These are phyloP conservation scores for Chaetophractus vellerosus DNA, from an alignment of 2,797 vertebrate genomes.

Conservation along the genomic window DNA sequence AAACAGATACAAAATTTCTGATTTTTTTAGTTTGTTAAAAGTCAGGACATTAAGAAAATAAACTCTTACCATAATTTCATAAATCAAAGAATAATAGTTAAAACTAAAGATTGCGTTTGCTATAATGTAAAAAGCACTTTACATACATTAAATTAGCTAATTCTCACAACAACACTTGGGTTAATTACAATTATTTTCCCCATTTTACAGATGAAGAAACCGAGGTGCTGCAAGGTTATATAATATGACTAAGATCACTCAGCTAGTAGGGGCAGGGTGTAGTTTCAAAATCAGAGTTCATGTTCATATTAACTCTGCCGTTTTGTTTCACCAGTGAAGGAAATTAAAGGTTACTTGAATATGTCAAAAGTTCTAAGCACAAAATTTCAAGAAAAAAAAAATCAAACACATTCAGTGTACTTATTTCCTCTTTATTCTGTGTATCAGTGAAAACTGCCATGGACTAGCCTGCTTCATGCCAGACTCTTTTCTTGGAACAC, in stretches of 20 bases:
- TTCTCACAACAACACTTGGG: not conserved
- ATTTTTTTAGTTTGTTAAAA: conserved; percentile 25
- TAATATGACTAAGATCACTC: not conserved
- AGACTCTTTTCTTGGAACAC: not conserved
- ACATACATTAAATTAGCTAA: not conserved
- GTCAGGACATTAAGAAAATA: conserved; percentile 34
- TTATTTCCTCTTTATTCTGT: not conserved
- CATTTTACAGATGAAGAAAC: conserved; percentile 1
- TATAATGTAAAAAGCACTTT: not conserved
- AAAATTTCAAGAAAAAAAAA: conserved; percentile 25
- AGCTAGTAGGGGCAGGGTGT: not conserved
- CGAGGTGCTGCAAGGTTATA: not conserved
- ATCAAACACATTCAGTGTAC: not conserved
- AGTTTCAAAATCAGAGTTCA: not conserved
- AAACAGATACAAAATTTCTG: conserved; percentile 30
- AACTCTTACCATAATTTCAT: not conserved
- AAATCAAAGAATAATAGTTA: not conserved
- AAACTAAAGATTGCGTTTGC: not conserved
- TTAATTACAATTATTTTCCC: not conserved
- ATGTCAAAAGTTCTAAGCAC: conserved; percentile 21
- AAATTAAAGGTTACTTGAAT: conserved; percentile 47
- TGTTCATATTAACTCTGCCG: not conserved
- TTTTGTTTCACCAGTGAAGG: not conserved
- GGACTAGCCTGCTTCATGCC: not conserved
- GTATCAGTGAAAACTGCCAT: not conserved